Base-by-base conservation (phyloP, 1,140 invertebrate species). In the Daktulosphaira vitifoliae region DNA sequence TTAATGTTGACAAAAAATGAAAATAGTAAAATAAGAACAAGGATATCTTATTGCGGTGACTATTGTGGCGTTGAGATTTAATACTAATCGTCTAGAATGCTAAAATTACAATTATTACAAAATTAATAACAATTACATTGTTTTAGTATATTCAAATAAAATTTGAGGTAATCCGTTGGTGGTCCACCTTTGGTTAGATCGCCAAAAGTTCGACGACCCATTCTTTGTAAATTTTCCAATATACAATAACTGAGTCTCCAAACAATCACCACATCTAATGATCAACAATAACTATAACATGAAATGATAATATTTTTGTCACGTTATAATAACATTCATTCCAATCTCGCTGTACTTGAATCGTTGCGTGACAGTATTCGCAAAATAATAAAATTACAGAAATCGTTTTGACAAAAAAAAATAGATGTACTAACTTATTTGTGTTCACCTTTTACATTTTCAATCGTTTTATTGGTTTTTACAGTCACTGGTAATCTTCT, bases 11-110 rank as follows among this genome's bases (percentile, higher is more conserved):
- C n/a, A n/a, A n/a, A n/a, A n/a, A n/a, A n/a, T n/a, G n/a, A n/a
- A n/a, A n/a, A n/a, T n/a, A 6, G 29, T 33, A 62, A 54, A 62
- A 62, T 62, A 62, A 62, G 56, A 26, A 62, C 56, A 48, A 62
- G 56, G 56, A 62, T 16, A 20, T 46, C 42, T 46, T 18, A 16
- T 15, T 46, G 26, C 39, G 29, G 29, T 33, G 29, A 33, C 29
- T 6, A 33, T 11, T n/a, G n/a, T n/a, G n/a, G n/a, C n/a, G n/a
- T n/a, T n/a, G n/a, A n/a, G n/a, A n/a, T n/a, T n/a, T n/a, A n/a
- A n/a, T n/a, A n/a, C n/a, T n/a, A n/a, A n/a, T n/a, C n/a, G n/a
- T n/a, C n/a, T n/a, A n/a, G n/a, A n/a, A n/a, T n/a, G n/a, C n/a
- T n/a, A n/a, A n/a, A 44, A 59, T 54, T 54, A 51, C 16, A n/a